Evolutionary conservation across 1,140 invertebrate genomes (phyloP).

Genomic region (Phthorimaea operculella): DNA sequence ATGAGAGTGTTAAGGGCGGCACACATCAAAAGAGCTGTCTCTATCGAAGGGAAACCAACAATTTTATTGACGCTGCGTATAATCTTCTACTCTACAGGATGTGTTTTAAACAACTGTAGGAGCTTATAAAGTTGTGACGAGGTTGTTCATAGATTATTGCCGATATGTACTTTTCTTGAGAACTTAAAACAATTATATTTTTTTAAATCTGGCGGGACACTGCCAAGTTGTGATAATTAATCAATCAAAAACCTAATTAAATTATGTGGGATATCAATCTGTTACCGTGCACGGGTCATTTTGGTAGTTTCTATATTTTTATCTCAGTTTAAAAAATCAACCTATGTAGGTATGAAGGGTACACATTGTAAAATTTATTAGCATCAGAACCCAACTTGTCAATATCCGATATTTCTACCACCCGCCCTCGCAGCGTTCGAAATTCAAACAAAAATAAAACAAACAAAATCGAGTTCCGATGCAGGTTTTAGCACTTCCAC

Average conservation of each 20-base stretch:
- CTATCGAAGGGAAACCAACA: slow-evolving; percentile 28
- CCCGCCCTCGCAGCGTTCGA: background rate
- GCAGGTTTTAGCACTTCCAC: slow-evolving; percentile 10
- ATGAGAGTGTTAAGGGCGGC: background rate
- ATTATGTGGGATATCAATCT: too few relatives aligned
- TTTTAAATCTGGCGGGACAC: too few relatives aligned
- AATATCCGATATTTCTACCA: background rate
- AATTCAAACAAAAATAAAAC: background rate
- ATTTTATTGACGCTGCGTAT: slow-evolving; percentile 38
- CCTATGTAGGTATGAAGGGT: slow-evolving; percentile 10
- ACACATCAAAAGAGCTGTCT: slow-evolving; percentile 23
- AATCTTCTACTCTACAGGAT: slow-evolving; percentile 24
- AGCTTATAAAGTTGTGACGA: too few relatives aligned
- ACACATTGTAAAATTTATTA: slow-evolving; percentile 29
- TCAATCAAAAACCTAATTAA: too few relatives aligned
- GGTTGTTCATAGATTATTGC: too few relatives aligned
- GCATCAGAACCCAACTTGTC: slow-evolving; percentile 14
- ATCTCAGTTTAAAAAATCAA: too few relatives aligned
- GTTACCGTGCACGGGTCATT: too few relatives aligned
- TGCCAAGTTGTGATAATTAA: too few relatives aligned
- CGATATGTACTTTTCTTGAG: too few relatives aligned
- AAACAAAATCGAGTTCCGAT: background rate
- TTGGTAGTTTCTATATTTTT: too few relatives aligned
- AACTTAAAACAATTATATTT: too few relatives aligned
- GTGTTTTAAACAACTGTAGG: too few relatives aligned